A percentile compares a stretch with the other conserved stretches of the same genome.
These are phyloP conservation scores for Mamestra configurata DNA, from an alignment of 1,140 invertebrate genomes.

Conservation along the genomic window DNA sequence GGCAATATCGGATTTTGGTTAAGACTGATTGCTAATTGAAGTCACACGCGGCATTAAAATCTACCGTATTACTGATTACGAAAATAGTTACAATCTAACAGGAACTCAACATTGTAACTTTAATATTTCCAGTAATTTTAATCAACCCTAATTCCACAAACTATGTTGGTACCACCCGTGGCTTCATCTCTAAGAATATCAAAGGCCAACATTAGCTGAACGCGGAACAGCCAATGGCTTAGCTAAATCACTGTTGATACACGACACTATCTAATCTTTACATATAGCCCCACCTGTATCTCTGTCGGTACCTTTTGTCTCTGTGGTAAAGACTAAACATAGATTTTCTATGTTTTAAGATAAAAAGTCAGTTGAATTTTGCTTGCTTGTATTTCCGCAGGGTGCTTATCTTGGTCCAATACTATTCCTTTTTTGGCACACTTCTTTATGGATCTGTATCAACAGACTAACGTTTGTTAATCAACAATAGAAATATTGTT, in stretches of 20 bases:
- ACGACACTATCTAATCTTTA: neutral
- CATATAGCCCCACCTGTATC: neutral
- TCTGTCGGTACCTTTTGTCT: constrained; percentile 19
- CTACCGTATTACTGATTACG: too few relatives aligned
- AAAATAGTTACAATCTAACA: too few relatives aligned
- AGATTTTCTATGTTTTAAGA: neutral
- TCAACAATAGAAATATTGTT: too few relatives aligned
- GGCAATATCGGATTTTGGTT: too few relatives aligned
- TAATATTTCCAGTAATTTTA: neutral
- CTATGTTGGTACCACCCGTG: neutral
- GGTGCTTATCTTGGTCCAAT: neutral
- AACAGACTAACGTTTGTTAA: neutral
- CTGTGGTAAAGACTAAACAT: neutral
- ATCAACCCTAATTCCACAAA: neutral
- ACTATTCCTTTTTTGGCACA: constrained; percentile 1
- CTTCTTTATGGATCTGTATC: neutral
- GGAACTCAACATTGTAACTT: neutral
- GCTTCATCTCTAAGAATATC: neutral
- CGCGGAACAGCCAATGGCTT: neutral
- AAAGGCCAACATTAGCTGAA: neutral
- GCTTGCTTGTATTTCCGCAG: constrained; percentile 2
- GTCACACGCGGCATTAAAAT: too few relatives aligned
- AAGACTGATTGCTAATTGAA: too few relatives aligned
- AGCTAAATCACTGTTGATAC: neutral
- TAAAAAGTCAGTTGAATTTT: neutral